These are phyloP conservation scores for Tenthredo notha DNA, from an alignment of 2,888 invertebrate species.

Conservation along the genomic window DNA sequence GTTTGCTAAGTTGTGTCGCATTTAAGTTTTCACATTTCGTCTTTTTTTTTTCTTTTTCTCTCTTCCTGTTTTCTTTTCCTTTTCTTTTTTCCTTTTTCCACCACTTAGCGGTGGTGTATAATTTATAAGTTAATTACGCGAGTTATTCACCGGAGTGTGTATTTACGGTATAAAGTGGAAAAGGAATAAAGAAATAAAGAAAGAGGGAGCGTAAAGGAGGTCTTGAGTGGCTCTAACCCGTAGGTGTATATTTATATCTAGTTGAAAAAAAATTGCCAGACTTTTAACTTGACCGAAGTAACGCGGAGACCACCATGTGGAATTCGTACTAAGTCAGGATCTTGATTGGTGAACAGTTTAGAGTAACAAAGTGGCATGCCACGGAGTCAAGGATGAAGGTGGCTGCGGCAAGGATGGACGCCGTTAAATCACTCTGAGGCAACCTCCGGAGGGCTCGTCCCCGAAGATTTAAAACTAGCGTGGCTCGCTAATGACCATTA, in stretches of 20 bases:
- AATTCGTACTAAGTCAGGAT: slow-evolving; percentile 20
- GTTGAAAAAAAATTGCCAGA: neutral
- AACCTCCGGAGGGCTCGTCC: slow-evolving; percentile 61
- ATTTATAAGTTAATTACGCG: slow-evolving; percentile 44
- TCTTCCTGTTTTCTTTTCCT: neutral
- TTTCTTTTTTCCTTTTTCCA: neutral
- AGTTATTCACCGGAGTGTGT: slow-evolving; percentile 46
- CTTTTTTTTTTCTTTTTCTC: neutral
- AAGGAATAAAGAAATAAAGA: slow-evolving; percentile 4
- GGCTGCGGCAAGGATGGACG: slow-evolving; percentile 25
- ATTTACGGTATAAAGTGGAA: slow-evolving; percentile 14
- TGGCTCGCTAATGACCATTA: slow-evolving; percentile 74
- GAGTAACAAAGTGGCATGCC: slow-evolving; percentile 47
- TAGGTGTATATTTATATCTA: slow-evolving; percentile 5
- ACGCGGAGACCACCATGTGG: slow-evolving; percentile 15
- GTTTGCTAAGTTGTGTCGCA: slow-evolving; percentile 44
- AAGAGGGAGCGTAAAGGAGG: neutral
- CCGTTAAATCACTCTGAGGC: slow-evolving; percentile 57
- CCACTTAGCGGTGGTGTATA: slow-evolving; percentile 38
- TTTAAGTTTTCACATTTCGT: slow-evolving; percentile 23
- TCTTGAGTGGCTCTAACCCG: slow-evolving; percentile 12
- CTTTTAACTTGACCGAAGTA: neutral
- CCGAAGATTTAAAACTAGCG: slow-evolving; percentile 73
- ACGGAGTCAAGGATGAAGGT: slow-evolving; percentile 15
- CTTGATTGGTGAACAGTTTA: slow-evolving; percentile 53